Conservation (phyloP, 2,888 invertebrate species). For the Xylocampa areola region DNA sequence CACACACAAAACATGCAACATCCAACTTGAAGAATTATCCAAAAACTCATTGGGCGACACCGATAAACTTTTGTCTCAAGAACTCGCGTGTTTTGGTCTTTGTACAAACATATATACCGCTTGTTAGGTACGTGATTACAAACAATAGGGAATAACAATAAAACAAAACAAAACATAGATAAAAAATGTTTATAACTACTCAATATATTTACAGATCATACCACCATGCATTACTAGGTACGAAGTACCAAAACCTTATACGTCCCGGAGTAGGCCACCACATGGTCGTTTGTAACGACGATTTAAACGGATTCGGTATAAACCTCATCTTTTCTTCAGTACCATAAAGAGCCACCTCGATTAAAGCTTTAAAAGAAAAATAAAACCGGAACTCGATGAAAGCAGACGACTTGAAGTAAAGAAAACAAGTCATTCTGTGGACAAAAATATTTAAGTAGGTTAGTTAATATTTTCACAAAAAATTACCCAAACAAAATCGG, state of each 20-base stretch:
- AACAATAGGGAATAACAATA: not conserved
- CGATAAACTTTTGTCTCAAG: too few species aligned
- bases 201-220: constrained; percentile 5
- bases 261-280: constrained; percentile 59
- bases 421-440: constrained; percentile 72
- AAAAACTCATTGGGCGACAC: too few species aligned
- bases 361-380: constrained; percentile 70
- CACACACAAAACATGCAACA: too few species aligned
- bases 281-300: constrained; percentile 56
- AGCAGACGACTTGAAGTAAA: constrained; percentile 73
- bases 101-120: too few species aligned
- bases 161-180: not conserved
- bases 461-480: too few species aligned
- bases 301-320: constrained; percentile 63
- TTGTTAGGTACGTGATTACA: too few species aligned
- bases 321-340: constrained; percentile 35
- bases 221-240: constrained; percentile 5
- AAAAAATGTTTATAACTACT: not conserved
- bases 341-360: constrained; percentile 72
- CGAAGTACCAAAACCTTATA: constrained; percentile 6
- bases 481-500: too few species aligned
- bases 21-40: too few species aligned
- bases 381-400: constrained; percentile 73
- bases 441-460: too few species aligned
- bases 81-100: too few species aligned